Evolutionary conservation across 2,888 invertebrate species (phyloP), one percentile per base, ranked within the genome.

Genomic region (Ligdia adustata): DNA sequence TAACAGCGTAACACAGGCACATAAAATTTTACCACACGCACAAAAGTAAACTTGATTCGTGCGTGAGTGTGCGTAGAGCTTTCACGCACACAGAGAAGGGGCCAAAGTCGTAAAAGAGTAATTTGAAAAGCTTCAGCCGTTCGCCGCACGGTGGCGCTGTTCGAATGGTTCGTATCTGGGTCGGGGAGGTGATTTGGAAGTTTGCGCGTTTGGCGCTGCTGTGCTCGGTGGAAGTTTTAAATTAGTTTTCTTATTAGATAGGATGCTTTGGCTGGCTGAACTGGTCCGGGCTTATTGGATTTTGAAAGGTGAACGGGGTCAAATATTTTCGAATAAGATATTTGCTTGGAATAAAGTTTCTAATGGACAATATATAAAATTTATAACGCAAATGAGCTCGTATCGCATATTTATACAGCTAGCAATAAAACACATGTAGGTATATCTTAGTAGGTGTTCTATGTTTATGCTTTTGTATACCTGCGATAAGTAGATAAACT

Each of bases 111-210:
- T 87, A 80, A 86, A 85, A 79, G 60, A 65, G 73, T 76, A 62
- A 86, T 87, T 87, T 80, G 79, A 83, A 86, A 85, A 85, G 82
- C 75, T 91, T 90, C 88, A 73, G 81, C 90, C 79, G 79, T 83
- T 75, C 86, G 64, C 80, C 90, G 83, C 86, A 53, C 75, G 90
- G 82, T 88, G 88, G 89, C 90, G 89, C 69, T 89, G 73, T 62
- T 56, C 42, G 51, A 39, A 74, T 66, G 83, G 82, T 83, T 86
- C 72, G 66, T 72, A 66, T 80, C 74, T 71, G 50, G 52, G 64
- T 61, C 60, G 54, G 60, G 41, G 31, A 60, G 41, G 53, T 57
- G 57, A 62, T 63, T 61, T 61, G 55, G 69, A 47, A 70, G 62
- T 72, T 70, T 64, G 65, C 55, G 56, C 62, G 60, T 72, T 70